Percentiles rank a stretch among this genome's conserved stretches.
Evolutionary conservation across 2,113 vertebrate genomes (phyloP).

Genomic region (Otolemur garnettii): DNA sequence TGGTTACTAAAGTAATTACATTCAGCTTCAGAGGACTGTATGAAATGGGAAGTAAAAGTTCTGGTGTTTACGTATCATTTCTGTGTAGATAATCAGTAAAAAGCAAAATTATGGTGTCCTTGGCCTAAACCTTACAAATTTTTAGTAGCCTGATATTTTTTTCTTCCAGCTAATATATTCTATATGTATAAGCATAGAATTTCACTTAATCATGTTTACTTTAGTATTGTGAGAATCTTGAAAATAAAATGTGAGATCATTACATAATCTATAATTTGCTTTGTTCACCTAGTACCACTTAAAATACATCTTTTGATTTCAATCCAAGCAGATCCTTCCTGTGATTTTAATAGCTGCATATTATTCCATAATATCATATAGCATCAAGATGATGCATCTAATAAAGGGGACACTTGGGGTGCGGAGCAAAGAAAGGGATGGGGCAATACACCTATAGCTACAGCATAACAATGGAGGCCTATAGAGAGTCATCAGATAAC

Average conservation of each 20-base stretch:
- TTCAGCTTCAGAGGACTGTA: neutral
- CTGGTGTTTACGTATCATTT: neutral
- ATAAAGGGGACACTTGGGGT: no score
- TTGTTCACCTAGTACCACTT: neutral
- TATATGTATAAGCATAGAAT: neutral
- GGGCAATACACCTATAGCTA: neutral
- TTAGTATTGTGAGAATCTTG: neutral
- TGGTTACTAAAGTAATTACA: neutral
- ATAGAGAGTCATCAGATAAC: neutral
- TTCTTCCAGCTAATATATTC: neutral
- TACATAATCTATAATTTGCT: neutral
- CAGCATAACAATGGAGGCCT: neutral
- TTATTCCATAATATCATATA: neutral
- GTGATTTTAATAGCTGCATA: neutral
- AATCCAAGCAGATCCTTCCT: neutral
- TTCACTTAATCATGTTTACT: neutral
- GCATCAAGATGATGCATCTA: neutral
- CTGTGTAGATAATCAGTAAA: conserved; percentile 13
- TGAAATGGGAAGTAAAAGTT: conserved; percentile 2
- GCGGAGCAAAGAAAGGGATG: neutral
- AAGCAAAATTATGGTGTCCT: neutral
- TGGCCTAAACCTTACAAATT: neutral
- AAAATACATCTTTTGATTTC: neutral
- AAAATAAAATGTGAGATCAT: neutral
- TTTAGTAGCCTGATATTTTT: neutral